Conservation (phyloP, 2,113 vertebrate genomes). For the Thunnus maccoyii region DNA sequence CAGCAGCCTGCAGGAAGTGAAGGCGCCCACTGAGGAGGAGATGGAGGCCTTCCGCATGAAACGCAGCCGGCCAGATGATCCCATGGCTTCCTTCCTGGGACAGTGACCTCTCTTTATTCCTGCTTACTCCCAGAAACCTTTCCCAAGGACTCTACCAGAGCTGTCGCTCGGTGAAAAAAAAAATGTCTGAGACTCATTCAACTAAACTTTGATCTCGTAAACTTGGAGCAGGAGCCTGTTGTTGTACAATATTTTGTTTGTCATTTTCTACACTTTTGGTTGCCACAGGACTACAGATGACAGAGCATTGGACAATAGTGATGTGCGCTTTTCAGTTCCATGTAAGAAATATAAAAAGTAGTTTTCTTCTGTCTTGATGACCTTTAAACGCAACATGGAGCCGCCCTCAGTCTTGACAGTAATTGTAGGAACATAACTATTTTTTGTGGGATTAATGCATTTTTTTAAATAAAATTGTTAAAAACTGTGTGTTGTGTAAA, state of each 20-base stretch:
- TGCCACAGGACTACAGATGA: too few relatives aligned
- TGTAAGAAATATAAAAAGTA: neutral
- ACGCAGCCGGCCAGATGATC: slow-evolving; percentile 91
- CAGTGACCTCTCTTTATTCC: slow-evolving; percentile 75
- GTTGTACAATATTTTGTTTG: slow-evolving; percentile 45
- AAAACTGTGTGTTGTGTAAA: neutral
- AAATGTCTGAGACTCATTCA: neutral
- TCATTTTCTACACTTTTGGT: neutral
- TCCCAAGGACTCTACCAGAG: slow-evolving; percentile 22
- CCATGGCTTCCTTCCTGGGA: slow-evolving; percentile 95
- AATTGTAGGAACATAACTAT: neutral
- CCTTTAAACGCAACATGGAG: neutral
- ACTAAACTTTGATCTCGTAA: neutral
- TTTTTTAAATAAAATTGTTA: slow-evolving; percentile 52
- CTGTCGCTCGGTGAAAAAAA: slow-evolving; percentile 30
- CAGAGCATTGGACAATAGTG: neutral
- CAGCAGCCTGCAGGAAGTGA: slow-evolving; percentile 89
- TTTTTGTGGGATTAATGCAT: neutral
- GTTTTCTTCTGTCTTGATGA: neutral
- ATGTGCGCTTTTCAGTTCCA: neutral
- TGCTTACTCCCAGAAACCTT: neutral
- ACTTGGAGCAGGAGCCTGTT: neutral
- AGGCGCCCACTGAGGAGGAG: slow-evolving; percentile 96
- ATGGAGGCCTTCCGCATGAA: slow-evolving; percentile 99
- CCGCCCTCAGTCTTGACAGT: neutral